Evolutionary conservation across 2,888 invertebrate genomes (phyloP).

Genomic region (Athalia cordata): DNA sequence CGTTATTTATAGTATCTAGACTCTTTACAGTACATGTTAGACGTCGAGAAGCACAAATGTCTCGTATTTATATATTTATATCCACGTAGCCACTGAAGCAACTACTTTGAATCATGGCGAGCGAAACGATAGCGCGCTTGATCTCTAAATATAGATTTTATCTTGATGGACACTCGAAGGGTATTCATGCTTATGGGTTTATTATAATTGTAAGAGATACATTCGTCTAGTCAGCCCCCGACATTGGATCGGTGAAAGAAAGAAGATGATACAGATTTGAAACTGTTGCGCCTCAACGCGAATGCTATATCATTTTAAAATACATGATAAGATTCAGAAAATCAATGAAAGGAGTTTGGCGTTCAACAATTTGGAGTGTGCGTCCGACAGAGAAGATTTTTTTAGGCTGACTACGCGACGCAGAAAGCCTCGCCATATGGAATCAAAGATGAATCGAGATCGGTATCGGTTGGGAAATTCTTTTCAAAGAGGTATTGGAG

Average conservation of each 20-base stretch:
- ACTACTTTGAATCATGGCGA: slow-evolving; percentile 43
- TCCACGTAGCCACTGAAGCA: slow-evolving; percentile 23
- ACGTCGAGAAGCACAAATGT: slow-evolving; percentile 43
- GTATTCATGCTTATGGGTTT: background rate
- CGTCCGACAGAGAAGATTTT: no score
- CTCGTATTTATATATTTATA: slow-evolving; percentile 42
- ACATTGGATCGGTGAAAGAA: background rate
- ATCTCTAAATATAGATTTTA: slow-evolving; percentile 18
- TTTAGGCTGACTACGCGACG: no score
- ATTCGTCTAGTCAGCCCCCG: background rate
- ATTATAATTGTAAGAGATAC: background rate
- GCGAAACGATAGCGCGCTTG: slow-evolving; percentile 18
- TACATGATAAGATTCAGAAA: no score
- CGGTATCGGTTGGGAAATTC: no score
- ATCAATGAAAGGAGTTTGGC: no score
- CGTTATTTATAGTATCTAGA: slow-evolving; percentile 47
- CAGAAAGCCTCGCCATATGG: no score
- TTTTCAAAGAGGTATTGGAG: no score
- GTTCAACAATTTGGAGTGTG: no score
- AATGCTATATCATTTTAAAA: no score
- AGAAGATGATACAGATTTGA: background rate
- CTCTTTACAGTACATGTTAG: slow-evolving; percentile 43
- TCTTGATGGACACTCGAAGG: slow-evolving; percentile 36
- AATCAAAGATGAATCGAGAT: no score
- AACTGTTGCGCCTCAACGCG: background rate